Percentiles rank a stretch among this genome's conserved stretches.
These are phyloP conservation scores for Rynchops niger DNA, from an alignment of 2,113 vertebrate species.

Conservation along the genomic window DNA sequence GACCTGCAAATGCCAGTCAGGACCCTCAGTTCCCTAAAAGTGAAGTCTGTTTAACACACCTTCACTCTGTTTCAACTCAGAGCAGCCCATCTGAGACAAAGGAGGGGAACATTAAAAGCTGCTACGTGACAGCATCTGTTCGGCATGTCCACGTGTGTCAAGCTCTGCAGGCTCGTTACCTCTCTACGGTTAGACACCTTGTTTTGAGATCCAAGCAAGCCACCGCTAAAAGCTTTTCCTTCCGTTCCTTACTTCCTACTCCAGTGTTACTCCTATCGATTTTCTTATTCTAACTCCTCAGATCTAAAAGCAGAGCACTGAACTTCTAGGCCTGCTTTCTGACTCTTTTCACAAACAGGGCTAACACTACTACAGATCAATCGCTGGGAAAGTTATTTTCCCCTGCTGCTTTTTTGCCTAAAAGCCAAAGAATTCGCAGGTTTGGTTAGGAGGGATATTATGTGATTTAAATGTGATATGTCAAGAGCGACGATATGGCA, in stretches of 20 bases:
- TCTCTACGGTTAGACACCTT: conserved; percentile 14
- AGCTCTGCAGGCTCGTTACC: neutral
- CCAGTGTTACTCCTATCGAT: conserved; percentile 66
- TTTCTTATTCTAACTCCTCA: conserved; percentile 30
- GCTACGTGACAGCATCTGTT: neutral
- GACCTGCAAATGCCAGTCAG: neutral
- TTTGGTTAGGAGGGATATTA: neutral
- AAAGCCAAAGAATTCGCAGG: neutral
- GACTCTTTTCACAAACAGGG: neutral
- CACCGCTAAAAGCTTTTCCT: conserved; percentile 56
- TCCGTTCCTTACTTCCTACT: conserved; percentile 61
- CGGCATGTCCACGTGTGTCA: neutral
- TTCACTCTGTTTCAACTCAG: neutral
- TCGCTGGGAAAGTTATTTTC: neutral
- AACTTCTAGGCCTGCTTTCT: neutral
- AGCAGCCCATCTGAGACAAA: neutral
- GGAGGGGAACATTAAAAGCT: neutral
- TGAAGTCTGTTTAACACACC: neutral
- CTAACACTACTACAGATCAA: neutral
- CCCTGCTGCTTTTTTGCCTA: neutral
- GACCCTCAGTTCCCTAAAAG: neutral
- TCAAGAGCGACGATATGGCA: neutral
- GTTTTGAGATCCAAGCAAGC: conserved; percentile 51
- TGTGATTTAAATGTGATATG: neutral
- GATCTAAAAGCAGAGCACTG: conserved; percentile 38